Evolutionary conservation across 1,140 invertebrate species (phyloP), one percentile per base, ranked within the genome.

Genomic region (Bombus consobrinus): DNA sequence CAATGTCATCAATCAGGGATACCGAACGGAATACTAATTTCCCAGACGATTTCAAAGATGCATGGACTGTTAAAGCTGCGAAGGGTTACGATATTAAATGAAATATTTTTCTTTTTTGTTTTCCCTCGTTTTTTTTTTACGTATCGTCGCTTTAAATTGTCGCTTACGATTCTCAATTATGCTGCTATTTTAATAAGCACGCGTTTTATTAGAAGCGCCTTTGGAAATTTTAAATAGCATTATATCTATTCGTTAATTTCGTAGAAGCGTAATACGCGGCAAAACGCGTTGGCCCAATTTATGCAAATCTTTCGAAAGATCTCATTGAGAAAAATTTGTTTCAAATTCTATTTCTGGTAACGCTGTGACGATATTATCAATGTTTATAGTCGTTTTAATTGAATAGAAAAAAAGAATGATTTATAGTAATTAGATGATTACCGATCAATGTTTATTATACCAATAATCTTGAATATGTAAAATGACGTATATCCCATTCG

Each of bases 1-100:
- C 81, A 77, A 71, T 81, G 89, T 89, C 88, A 89, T 89, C 88
- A 90, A 90, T 90, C 88, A 89, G 64, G 68, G 81, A 81, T 53
- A 77, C 72, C 85, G 59, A 57, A 71, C 85, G 80, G 81, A 89
- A 86, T 89, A 87, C 78, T 89, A 87, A 89, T 89, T 81, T 74
- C 81, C 41, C 88, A 73, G 84, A 77, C 77, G 81, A 89, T 83
- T 75, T 76, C 59, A 79, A 87, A 73, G 82, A 73, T 82, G 62
- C 69, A 47, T 43, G 47, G 13, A 69, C 73, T 12, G 47, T 28
- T 66, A 74, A 59, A 39, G 71, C 37, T 15, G 34, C 22, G 13
- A 12, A 28, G 53, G 53, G n/a, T 64, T 15, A 15, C 25, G 28
- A 53, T 25, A 37, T 47, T 34, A 28, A 68, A 39, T 18, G 43